A percentile compares a stretch with the other conserved stretches of the same genome.
phyloP scores from a whole-genome alignment of 2,888 invertebrate genomes.

The Acanthococcus lagerstroemiae region DNA sequence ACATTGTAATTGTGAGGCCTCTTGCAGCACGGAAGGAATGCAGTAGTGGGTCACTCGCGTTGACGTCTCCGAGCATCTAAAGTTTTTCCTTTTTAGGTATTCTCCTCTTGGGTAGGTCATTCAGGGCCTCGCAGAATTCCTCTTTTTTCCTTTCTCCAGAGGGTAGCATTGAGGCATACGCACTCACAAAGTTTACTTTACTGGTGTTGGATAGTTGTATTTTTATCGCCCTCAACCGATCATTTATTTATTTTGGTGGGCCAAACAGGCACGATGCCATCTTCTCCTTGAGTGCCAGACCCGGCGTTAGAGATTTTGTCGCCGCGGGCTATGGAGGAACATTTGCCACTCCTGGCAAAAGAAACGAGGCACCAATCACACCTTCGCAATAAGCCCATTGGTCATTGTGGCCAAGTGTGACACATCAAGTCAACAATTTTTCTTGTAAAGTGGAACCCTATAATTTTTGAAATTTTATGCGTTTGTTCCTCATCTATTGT shows the following conservation, averaged over 20 bases:
- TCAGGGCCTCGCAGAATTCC: no score
- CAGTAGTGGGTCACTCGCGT: background rate
- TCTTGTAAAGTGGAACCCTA: no score
- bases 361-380: no score
- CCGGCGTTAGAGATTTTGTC: no score
- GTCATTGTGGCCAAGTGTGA: no score
- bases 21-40: background rate
- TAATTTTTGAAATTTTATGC: no score
- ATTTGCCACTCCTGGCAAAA: no score
- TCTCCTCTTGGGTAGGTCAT: background rate
- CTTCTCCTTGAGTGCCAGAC: no score
- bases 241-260: background rate
- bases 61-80: background rate
- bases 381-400: no score
- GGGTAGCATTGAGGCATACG: background rate
- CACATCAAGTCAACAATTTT: no score
- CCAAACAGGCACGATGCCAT: background rate
- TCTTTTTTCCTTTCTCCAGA: background rate
- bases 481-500: no score
- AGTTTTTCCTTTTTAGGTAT: background rate
- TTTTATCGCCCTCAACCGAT: background rate
- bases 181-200: background rate
- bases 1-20: background rate
- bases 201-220: background rate
- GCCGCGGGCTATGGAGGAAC: no score